Conservation (phyloP, 2,797 vertebrate genomes). For the Tokudaia muenninki region DNA sequence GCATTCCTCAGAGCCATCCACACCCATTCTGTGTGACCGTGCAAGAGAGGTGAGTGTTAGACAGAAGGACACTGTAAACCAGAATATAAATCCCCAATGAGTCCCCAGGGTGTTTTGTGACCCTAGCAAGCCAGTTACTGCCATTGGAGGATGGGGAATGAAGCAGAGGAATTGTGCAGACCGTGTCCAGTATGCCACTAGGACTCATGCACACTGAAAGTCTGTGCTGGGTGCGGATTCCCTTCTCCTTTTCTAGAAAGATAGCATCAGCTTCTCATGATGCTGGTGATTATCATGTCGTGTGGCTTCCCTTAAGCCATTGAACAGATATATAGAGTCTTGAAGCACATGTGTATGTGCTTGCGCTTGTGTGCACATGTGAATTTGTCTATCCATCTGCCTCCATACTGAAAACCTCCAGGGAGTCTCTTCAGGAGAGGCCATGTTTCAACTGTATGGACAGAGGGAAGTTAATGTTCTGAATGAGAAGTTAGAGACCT, state of each 20-base stretch:
- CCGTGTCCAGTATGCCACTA: too few species aligned
- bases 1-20: neutral
- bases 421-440: neutral
- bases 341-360: neutral
- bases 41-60: neutral
- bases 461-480: neutral
- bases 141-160: neutral
- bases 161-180: neutral
- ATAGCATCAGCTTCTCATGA: neutral
- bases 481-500: neutral
- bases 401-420: neutral
- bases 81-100: neutral
- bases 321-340: neutral
- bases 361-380: too few species aligned
- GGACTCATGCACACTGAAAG: neutral
- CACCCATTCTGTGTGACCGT: neutral
- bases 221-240: too few species aligned
- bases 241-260: neutral
- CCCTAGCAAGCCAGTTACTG: neutral
- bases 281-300: neutral
- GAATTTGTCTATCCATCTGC: too few species aligned
- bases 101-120: too few species aligned
- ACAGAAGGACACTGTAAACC: neutral
- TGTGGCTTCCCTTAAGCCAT: neutral
- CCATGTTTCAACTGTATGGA: neutral